Evolutionary conservation across 2,113 vertebrate species (phyloP).

Genomic region (Cephalopholis sonnerati): DNA sequence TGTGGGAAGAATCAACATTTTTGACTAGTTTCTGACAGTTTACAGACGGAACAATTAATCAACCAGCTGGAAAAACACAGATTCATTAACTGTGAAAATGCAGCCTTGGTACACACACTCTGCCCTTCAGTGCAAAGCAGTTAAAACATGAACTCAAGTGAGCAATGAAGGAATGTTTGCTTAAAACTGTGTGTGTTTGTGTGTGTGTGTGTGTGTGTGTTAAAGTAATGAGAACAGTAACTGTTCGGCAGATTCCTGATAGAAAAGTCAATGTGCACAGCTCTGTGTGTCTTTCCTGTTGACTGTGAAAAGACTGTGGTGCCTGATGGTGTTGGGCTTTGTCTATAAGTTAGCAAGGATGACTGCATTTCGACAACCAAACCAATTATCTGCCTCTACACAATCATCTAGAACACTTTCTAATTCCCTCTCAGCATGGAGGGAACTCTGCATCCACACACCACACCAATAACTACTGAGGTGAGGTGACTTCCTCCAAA

Average conservation of each 20-base stretch:
- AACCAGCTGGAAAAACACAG: not conserved
- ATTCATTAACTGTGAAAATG: not conserved
- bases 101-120: not conserved
- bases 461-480: not conserved
- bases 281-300: constrained; percentile 69
- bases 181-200: not conserved
- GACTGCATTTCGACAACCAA: not conserved
- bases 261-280: constrained; percentile 25
- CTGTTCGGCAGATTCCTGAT: constrained; percentile 54
- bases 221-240: constrained; percentile 44
- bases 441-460: not conserved
- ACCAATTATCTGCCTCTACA: too few species aligned
- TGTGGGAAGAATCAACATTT: not conserved
- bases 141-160: not conserved
- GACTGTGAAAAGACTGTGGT: constrained; percentile 63
- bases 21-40: not conserved
- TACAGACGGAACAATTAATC: not conserved
- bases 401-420: not conserved
- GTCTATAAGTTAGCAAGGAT: not conserved
- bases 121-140: not conserved
- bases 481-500: not conserved
- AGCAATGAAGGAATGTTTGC: constrained; percentile 1
- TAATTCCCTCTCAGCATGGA: not conserved
- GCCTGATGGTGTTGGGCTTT: not conserved
- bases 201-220: constrained; percentile 6